phyloP scores from a whole-genome alignment of 2,888 invertebrate species.

The Chaetoderma sp. region DNA sequence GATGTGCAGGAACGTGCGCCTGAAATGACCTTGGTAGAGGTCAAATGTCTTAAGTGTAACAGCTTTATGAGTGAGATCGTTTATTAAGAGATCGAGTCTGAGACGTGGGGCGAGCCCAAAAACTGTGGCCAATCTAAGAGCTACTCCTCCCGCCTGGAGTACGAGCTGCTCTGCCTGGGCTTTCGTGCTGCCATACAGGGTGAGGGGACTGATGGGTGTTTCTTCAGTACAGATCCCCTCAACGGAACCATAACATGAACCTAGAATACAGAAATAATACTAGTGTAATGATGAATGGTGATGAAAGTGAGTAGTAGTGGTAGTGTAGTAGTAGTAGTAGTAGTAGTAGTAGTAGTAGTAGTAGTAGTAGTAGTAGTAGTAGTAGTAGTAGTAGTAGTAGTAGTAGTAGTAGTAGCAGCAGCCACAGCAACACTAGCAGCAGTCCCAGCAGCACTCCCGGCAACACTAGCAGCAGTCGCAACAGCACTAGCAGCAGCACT shows the following conservation, averaged over 20 bases:
- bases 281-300: too few relatives aligned
- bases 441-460: too few relatives aligned
- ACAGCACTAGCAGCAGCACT: too few relatives aligned
- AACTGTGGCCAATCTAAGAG: conserved; percentile 66
- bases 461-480: too few relatives aligned
- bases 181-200: conserved; percentile 66
- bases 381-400: too few relatives aligned
- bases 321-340: too few relatives aligned
- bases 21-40: conserved; percentile 65
- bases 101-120: conserved; percentile 67
- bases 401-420: too few relatives aligned
- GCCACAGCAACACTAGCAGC: too few relatives aligned
- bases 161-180: conserved; percentile 62
- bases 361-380: too few relatives aligned
- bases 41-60: conserved; percentile 59
- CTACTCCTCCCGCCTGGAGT: conserved; percentile 55
- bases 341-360: too few relatives aligned
- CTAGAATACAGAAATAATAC: too few relatives aligned
- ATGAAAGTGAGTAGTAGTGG: too few relatives aligned
- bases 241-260: conserved; percentile 68
- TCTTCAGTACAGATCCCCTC: conserved; percentile 66
- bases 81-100: conserved; percentile 66
- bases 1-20: conserved; percentile 67
- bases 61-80: conserved; percentile 64
- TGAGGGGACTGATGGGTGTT: conserved; percentile 64